phyloP scores from a whole-genome alignment of 1,140 invertebrate genomes.

The Drosophila lacteicornis region DNA sequence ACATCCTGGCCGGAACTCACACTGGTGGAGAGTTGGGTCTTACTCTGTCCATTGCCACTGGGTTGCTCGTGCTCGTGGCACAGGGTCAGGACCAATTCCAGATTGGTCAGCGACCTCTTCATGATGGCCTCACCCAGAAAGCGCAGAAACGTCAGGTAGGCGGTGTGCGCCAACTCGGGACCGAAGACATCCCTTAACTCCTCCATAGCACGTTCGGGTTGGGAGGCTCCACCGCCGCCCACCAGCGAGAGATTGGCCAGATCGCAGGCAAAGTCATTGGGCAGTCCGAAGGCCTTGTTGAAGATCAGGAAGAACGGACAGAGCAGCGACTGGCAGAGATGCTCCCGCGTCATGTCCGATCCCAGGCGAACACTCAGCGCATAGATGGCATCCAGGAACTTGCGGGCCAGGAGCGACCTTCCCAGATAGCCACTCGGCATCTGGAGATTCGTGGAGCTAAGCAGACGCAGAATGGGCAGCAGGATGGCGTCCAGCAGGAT shows the following conservation, averaged over 20 bases:
- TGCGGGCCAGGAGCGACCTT: conserved; percentile 90
- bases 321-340: conserved; percentile 90
- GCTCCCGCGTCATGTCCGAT: conserved; percentile 92
- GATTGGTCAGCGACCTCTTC: conserved; percentile 91
- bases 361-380: conserved; percentile 92
- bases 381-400: conserved; percentile 92
- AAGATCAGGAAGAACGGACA: conserved; percentile 94
- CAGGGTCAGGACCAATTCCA: conserved; percentile 90
- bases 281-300: conserved; percentile 90
- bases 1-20: conserved; percentile 29
- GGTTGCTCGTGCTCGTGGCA: conserved; percentile 89
- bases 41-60: conserved; percentile 14
- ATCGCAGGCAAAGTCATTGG: conserved; percentile 86
- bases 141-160: conserved; percentile 92
- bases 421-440: conserved; percentile 92
- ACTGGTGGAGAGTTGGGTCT: conserved; percentile 9
- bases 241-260: conserved; percentile 57
- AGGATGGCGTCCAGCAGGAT: conserved; percentile 91
- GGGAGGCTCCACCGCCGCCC: conserved; percentile 11
- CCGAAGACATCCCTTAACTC: conserved; percentile 94
- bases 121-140: conserved; percentile 90
- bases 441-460: conserved; percentile 90
- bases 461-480: conserved; percentile 90
- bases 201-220: conserved; percentile 87
- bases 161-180: conserved; percentile 91